phyloP scores from a whole-genome alignment of 2,888 invertebrate genomes.

The Drosophila robusta region DNA sequence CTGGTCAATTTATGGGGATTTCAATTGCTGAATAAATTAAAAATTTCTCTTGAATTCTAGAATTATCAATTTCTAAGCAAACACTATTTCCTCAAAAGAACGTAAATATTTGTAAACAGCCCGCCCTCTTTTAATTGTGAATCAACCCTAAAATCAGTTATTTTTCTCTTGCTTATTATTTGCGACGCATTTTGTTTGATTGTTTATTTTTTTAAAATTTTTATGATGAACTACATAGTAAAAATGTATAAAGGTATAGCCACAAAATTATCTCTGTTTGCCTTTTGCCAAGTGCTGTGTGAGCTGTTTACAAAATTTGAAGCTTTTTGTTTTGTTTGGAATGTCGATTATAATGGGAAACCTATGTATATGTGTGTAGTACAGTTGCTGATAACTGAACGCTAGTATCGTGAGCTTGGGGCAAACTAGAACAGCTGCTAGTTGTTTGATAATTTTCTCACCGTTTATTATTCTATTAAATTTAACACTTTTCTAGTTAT shows the following conservation, averaged over 20 bases:
- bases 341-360: not conserved
- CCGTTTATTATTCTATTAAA: conserved; percentile 54
- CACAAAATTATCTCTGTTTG: conserved; percentile 33
- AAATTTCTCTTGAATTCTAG: no score
- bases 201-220: conserved; percentile 11
- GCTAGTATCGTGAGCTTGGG: conserved; percentile 34
- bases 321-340: conserved; percentile 10
- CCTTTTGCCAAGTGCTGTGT: conserved; percentile 13
- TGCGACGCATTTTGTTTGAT: conserved; percentile 44
- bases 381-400: conserved; percentile 36
- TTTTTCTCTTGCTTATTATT: conserved; percentile 6
- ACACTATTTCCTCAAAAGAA: no score
- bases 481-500: conserved; percentile 56
- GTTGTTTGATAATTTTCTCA: conserved; percentile 41
- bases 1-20: no score
- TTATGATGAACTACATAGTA: conserved; percentile 5
- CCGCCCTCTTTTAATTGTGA: conserved; percentile 2
- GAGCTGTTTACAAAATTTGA: conserved; percentile 15
- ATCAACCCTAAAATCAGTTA: conserved; percentile 1
- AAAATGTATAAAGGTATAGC: conserved; percentile 15
- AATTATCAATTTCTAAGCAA: no score
- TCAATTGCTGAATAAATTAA: no score
- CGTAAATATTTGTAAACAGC: no score
- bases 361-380: not conserved
- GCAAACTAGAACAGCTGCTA: conserved; percentile 25